Evolutionary conservation across 2,888 invertebrate genomes (phyloP), one percentile per base, ranked within the genome.

Genomic region (Spilarctia lutea): DNA sequence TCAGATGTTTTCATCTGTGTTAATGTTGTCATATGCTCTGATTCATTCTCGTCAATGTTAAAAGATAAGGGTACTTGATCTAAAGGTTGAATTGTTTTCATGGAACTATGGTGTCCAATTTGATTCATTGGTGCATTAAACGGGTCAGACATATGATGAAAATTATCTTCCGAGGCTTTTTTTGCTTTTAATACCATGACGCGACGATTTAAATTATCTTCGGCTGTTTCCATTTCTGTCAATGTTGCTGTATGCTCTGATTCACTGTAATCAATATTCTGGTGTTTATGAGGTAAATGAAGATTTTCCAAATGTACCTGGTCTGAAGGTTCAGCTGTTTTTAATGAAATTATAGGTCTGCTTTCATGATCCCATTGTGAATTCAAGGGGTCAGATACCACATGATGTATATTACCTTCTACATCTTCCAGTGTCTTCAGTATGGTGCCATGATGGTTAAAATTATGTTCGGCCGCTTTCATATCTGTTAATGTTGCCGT

Each of bases 81-180:
- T 68, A 33, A 48, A 33, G 48, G 24, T 11, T 33, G 30, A 74
- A 79, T 79, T 39, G 78, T 74, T 81, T 85, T 86, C 79, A 83
- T 79, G 68, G 83, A 79, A 68, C 76, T 67, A 10, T 82, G 68
- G 60, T 79, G 74, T 70, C n/a, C 77, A 42, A 82, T 80, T 68
- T 81, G 78, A n/a, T 77, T 77, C 80, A 76, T 73, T n/a, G 77
- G 81, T 69, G 71, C 35, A 6, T 69, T 68, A 39, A 76, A 71
- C n/a, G 77, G 68, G 30, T 79, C 71, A 18, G 81, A 72, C 10
- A 69, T 27, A 52, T 82, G 83, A 66, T 79, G 75, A 30, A 63
- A 18, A 63, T 63, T 71, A 16, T 56, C 11, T 70, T 70, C 70
- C 13, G 20, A 42, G 16, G 56, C n/a, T 18, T 39, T 35, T 24